Evolutionary conservation across 1,140 invertebrate genomes (phyloP).

Genomic region (Meloidogyne floridensis): DNA sequence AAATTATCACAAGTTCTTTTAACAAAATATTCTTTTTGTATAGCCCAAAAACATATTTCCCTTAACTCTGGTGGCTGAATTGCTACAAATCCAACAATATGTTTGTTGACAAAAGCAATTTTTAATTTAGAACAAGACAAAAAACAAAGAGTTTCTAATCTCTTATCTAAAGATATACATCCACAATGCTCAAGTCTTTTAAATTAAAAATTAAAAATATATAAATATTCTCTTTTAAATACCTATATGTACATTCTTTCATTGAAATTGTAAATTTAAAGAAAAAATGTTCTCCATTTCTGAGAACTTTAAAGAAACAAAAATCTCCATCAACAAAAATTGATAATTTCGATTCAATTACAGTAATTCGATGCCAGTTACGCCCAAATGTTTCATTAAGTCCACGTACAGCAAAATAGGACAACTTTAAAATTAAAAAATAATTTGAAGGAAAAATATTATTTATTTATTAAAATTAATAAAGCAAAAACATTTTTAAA

Average conservation of each 20-base stretch:
- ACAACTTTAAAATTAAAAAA: conserved; percentile 20
- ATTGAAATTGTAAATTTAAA: conserved; percentile 29
- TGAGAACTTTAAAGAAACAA: conserved; percentile 40
- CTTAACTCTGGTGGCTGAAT: conserved; percentile 34
- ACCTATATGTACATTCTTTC: conserved; percentile 28
- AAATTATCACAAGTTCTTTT: background rate
- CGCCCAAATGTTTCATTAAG: conserved; percentile 41
- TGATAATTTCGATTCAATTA: conserved; percentile 36
- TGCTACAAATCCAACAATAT: conserved; percentile 29
- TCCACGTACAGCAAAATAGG: conserved; percentile 21
- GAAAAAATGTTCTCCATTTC: conserved; percentile 30
- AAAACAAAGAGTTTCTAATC: conserved; percentile 29
- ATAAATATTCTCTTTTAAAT: background rate
- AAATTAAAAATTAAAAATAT: conserved; percentile 15
- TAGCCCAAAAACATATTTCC: conserved; percentile 39
- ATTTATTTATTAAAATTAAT: background rate
- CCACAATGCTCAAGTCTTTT: conserved; percentile 19
- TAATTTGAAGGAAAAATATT: background rate
- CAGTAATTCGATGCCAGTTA: conserved; percentile 38
- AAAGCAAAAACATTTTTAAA: conserved; percentile 13
- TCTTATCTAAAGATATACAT: conserved; percentile 17
- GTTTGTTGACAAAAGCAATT: conserved; percentile 36
- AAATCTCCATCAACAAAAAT: conserved; percentile 33
- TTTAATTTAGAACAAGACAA: conserved; percentile 8
- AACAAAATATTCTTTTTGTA: conserved; percentile 17